Conservation (phyloP, 2,888 invertebrate species). For the Sepioteuthis lessoniana region DNA sequence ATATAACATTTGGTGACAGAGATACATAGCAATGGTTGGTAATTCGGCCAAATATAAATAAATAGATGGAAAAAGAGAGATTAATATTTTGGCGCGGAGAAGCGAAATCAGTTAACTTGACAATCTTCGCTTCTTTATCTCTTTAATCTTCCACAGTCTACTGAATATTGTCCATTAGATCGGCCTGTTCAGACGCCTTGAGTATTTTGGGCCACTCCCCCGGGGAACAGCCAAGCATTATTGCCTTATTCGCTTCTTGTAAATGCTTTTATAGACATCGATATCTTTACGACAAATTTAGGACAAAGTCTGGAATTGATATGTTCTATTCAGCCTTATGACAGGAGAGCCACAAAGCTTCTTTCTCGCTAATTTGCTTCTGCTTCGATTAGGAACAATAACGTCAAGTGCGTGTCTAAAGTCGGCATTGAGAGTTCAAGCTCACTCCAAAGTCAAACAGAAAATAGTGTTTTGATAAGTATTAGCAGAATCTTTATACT, state of each 20-base stretch:
- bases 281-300: not conserved
- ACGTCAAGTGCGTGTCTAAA: not conserved
- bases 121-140: not conserved
- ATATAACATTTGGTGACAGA: not conserved
- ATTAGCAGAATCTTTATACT: no score
- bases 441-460: not conserved
- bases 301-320: no score
- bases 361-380: no score
- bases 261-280: not conserved
- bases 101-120: not conserved
- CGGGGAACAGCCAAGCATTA: not conserved
- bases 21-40: not conserved
- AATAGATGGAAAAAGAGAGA: not conserved
- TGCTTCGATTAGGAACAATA: no score
- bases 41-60: not conserved
- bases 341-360: no score
- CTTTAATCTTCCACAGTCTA: not conserved
- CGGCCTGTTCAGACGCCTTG: not conserved
- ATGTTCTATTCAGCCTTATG: no score
- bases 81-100: not conserved
- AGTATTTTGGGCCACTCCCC: not conserved
- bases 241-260: not conserved
- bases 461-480: no score
- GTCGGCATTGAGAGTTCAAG: not conserved
- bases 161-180: not conserved